A percentile compares a stretch with the other conserved stretches of the same genome.
Evolutionary conservation across 2,797 vertebrate species (phyloP).

Genomic region (Lepidocolaptes lacrymiger): DNA sequence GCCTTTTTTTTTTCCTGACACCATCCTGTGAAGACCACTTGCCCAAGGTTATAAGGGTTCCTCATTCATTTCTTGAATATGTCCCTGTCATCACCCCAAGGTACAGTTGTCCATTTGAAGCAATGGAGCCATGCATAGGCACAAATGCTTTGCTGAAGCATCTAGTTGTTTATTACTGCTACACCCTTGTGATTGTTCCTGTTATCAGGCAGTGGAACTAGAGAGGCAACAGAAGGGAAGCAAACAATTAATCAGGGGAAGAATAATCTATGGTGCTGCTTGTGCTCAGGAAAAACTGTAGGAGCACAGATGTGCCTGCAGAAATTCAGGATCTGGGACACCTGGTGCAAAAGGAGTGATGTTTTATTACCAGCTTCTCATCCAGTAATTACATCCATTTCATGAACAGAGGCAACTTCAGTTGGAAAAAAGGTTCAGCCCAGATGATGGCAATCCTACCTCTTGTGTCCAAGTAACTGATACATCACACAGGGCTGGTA

Average conservation of each 20-base stretch:
- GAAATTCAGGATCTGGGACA: background rate
- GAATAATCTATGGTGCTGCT: background rate
- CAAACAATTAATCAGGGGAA: background rate
- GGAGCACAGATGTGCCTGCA: background rate
- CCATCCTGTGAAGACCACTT: background rate
- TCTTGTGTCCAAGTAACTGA: background rate
- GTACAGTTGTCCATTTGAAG: background rate
- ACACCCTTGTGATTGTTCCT: background rate
- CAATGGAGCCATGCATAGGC: background rate
- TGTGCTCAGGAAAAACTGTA: background rate
- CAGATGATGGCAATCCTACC: background rate
- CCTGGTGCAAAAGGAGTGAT: background rate
- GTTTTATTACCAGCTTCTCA: background rate
- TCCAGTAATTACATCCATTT: background rate
- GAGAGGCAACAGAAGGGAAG: background rate
- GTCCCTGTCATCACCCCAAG: background rate
- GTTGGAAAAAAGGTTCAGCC: background rate
- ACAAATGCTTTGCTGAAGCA: background rate
- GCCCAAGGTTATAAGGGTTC: background rate
- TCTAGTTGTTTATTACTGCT: background rate
- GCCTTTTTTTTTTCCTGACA: background rate
- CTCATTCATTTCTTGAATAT: background rate
- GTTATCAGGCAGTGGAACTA: background rate
- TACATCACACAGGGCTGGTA: background rate
- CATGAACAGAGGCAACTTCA: background rate